Conservation (phyloP, 2,113 vertebrate species). For the Hylia prasina region DNA sequence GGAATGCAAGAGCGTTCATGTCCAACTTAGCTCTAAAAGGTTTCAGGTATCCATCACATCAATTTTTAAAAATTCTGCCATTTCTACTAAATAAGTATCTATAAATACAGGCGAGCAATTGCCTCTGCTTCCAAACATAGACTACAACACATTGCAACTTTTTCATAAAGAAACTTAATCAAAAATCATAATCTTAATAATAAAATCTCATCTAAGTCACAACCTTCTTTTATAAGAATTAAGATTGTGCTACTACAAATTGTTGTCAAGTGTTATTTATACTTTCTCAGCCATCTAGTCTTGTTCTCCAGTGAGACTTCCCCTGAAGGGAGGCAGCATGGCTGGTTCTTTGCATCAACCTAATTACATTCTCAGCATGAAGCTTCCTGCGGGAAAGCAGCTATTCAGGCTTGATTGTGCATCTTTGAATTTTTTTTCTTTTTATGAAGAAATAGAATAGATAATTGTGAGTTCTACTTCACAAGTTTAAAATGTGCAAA, state of each 20-base stretch:
- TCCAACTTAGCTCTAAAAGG: not conserved
- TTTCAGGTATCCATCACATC: not conserved
- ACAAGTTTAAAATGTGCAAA: not conserved
- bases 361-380: not conserved
- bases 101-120: not conserved
- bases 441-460: not conserved
- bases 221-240: not conserved
- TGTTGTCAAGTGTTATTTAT: not conserved
- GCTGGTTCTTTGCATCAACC: not conserved
- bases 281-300: not conserved
- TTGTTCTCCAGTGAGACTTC: fast-evolving
- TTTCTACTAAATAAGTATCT: not conserved
- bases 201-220: not conserved
- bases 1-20: not conserved
- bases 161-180: not conserved
- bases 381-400: not conserved
- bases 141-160: not conserved
- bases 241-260: not conserved
- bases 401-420: not conserved
- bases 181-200: not conserved
- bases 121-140: not conserved
- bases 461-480: not conserved
- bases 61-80: not conserved
- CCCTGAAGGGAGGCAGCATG: not conserved
- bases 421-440: not conserved